phyloP scores from a whole-genome alignment of 2,888 invertebrate species.

The Odontomyia ornata region DNA sequence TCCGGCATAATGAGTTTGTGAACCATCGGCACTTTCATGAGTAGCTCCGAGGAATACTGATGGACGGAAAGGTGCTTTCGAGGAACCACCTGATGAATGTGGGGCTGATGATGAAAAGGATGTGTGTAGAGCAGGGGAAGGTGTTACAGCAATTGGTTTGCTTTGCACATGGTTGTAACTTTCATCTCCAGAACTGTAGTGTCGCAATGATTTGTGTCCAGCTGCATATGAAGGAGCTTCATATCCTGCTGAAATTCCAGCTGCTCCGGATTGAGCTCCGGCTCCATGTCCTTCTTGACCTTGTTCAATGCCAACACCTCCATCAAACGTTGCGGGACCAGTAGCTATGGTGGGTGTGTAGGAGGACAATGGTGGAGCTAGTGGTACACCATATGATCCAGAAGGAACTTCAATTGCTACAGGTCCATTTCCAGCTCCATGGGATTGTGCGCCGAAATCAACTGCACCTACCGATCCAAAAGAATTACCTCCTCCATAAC shows the following conservation, averaged over 20 bases:
- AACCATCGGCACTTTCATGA: conserved; percentile 53
- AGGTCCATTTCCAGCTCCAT: conserved; percentile 7
- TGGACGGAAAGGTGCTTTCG: conserved; percentile 60
- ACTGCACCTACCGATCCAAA: background rate
- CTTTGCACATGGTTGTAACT: conserved; percentile 53
- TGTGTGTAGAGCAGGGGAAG: conserved; percentile 27
- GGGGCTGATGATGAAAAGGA: conserved; percentile 31
- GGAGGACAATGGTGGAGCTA: conserved; percentile 35
- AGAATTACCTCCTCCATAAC: conserved; percentile 12
- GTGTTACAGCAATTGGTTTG: conserved; percentile 57
- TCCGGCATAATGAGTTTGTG: background rate
- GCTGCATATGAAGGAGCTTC: conserved; percentile 58
- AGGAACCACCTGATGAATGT: conserved; percentile 16
- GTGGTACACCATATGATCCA: conserved; percentile 51
- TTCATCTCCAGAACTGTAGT: conserved; percentile 53
- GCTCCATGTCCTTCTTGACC: conserved; percentile 49
- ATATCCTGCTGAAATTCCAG: conserved; percentile 49
- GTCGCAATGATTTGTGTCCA: conserved; percentile 62
- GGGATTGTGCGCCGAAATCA: background rate
- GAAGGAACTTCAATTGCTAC: conserved; percentile 48
- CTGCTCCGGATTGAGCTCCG: conserved; percentile 50
- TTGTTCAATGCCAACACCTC: conserved; percentile 42
- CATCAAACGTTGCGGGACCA: conserved; percentile 44
- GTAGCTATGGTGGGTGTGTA: conserved; percentile 45
- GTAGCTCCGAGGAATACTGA: conserved; percentile 60